Percentiles rank a stretch among this genome's conserved stretches.
phyloP scores from a whole-genome alignment of 2,888 invertebrate species.

The Scaptomyza cyrtandrae region DNA sequence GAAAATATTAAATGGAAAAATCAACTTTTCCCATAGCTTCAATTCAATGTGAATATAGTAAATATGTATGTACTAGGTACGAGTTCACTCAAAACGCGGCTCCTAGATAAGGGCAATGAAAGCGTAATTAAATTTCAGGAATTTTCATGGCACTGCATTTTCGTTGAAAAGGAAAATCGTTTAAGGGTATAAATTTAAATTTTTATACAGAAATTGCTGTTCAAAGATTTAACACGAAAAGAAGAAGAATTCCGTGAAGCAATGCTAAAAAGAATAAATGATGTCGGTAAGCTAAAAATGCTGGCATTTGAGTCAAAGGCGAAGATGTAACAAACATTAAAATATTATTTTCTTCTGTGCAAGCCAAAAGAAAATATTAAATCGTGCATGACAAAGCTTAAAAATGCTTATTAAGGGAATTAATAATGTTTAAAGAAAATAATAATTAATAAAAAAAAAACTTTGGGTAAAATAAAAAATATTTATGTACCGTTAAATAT shows the following conservation, averaged over 20 bases:
- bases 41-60: slow-evolving; percentile 44
- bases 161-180: neutral
- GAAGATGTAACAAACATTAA: no score
- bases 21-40: slow-evolving; percentile 64
- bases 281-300: neutral
- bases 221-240: neutral
- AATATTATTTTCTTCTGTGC: no score
- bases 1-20: slow-evolving; percentile 68
- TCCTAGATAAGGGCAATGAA: slow-evolving; percentile 45
- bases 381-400: no score
- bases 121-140: slow-evolving; percentile 68
- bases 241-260: neutral
- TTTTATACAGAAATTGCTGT: neutral
- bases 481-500: neutral
- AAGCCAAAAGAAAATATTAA: no score
- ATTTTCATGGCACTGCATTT: slow-evolving; percentile 23
- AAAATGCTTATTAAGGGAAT: no score
- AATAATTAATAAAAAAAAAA: no score
- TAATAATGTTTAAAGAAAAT: no score
- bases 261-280: neutral
- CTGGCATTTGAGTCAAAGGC: neutral
- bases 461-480: no score
- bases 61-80: neutral
- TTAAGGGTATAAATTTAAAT: neutral
- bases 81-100: slow-evolving; percentile 5